Evolutionary conservation across 2,113 vertebrate species (phyloP).

Genomic region (Hippocampus zosterae): DNA sequence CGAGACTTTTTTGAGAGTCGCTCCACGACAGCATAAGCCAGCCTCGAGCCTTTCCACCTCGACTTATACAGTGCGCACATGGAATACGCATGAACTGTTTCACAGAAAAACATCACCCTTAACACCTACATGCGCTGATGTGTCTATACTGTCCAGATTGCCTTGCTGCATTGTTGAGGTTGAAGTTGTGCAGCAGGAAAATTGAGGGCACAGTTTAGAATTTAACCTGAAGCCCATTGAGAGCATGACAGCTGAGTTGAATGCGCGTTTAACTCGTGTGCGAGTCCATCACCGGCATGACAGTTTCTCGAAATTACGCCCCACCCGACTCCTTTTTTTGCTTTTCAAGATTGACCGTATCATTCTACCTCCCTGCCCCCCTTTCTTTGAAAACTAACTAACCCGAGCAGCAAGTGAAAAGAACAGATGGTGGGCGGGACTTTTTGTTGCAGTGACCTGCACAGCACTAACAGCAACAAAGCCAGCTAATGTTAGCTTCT

Average conservation of each 20-base stretch:
- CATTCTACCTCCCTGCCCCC: background rate
- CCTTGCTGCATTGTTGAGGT: background rate
- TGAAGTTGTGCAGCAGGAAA: background rate
- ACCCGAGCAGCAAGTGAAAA: background rate
- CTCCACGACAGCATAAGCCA: background rate
- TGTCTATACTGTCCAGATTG: conserved; percentile 1
- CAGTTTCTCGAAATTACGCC: conserved; percentile 7
- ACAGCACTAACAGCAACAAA: background rate
- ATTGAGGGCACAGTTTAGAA: conserved; percentile 5
- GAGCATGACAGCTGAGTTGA: conserved; percentile 2
- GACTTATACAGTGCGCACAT: background rate
- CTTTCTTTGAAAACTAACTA: conserved; percentile 6
- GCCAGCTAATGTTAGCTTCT: background rate
- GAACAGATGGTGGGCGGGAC: background rate
- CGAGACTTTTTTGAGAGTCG: background rate
- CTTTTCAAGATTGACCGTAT: background rate
- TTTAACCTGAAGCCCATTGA: conserved; percentile 3
- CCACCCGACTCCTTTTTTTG: background rate
- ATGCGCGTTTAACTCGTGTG: background rate
- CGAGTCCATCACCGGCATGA: conserved; percentile 1
- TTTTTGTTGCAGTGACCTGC: background rate
- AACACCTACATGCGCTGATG: background rate
- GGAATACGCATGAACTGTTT: background rate
- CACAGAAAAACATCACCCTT: background rate
- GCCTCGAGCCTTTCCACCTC: background rate